Conservation (phyloP, 1,140 invertebrate species). For the Camponotus vicinus region DNA sequence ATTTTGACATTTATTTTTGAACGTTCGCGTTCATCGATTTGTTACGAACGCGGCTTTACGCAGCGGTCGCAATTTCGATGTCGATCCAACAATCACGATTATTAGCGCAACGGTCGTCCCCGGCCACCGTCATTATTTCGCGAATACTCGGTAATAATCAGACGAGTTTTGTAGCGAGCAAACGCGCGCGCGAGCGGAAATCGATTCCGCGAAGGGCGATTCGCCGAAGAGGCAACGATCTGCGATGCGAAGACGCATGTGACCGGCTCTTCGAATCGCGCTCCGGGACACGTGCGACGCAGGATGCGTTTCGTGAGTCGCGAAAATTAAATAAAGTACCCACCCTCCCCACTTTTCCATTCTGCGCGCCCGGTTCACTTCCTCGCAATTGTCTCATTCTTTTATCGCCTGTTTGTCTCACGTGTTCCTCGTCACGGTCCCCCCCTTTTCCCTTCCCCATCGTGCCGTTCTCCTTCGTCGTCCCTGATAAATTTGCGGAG, state of each 20-base stretch:
- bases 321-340: conserved; percentile 62
- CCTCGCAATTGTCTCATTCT: conserved; percentile 46
- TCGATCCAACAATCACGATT: conserved; percentile 61
- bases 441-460: background rate
- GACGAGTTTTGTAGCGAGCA: conserved; percentile 20
- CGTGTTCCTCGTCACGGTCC: background rate
- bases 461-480: background rate
- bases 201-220: conserved; percentile 64
- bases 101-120: conserved; percentile 36
- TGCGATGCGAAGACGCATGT: background rate
- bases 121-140: conserved; percentile 41
- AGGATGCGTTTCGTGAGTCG: conserved; percentile 44
- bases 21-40: background rate
- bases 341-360: background rate
- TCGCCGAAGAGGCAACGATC: conserved; percentile 50
- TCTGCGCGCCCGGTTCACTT: background rate
- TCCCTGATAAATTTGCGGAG: conserved; percentile 61
- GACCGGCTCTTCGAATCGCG: background rate
- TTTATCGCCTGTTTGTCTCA: conserved; percentile 32
- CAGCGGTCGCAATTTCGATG: conserved; percentile 25
- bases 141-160: conserved; percentile 62
- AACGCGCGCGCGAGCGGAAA: conserved; percentile 49
- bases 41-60: too few species aligned
- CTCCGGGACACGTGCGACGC: conserved; percentile 14
- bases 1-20: too few species aligned